Conservation (phyloP, 2,888 invertebrate species). For the Hirtodrosophila trivittata region DNA sequence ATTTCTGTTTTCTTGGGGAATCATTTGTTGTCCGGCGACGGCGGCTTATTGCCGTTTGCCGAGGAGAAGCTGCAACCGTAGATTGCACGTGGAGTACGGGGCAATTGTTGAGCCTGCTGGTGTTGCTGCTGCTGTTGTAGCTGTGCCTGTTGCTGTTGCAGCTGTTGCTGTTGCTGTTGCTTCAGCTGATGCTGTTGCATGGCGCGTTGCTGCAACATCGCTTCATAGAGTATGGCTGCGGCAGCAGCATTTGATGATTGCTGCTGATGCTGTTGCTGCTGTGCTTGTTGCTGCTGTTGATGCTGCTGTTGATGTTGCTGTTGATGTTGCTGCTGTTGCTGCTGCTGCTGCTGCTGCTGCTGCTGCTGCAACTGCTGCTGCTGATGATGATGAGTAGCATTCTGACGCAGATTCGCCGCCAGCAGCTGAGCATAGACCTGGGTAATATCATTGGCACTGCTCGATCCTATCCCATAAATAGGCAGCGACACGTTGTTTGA, state of each 20-base stretch:
- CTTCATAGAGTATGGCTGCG: constrained; percentile 36
- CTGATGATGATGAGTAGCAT: constrained; percentile 8
- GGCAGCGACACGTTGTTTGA: constrained; percentile 25
- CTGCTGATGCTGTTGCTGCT: constrained; percentile 17
- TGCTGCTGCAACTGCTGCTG: constrained; percentile 11
- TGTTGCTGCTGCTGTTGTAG: constrained; percentile 27
- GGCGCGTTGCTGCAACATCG: constrained; percentile 34
- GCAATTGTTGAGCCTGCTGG: constrained; percentile 16
- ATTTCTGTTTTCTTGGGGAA: neutral
- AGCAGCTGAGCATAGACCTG: constrained; percentile 38
- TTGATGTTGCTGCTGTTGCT: constrained; percentile 21
- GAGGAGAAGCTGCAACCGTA: constrained; percentile 39
- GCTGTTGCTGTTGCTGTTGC: constrained; percentile 10
- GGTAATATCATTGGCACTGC: constrained; percentile 1
- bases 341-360: constrained; percentile 9
- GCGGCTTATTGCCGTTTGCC: constrained; percentile 3
- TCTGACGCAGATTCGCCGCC: constrained; percentile 33
- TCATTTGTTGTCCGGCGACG: constrained; percentile 11
- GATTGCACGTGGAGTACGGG: constrained; percentile 42
- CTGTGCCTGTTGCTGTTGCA: constrained; percentile 43
- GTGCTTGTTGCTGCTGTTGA: constrained; percentile 6
- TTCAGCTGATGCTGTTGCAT: constrained; percentile 18
- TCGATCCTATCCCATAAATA: too few species aligned
- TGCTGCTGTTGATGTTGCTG: constrained; percentile 21
- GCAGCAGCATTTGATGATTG: constrained; percentile 28